Evolutionary conservation across 92 coral and sea anemone species (phyloP).

Genomic region (Parazoanthus darwini): DNA sequence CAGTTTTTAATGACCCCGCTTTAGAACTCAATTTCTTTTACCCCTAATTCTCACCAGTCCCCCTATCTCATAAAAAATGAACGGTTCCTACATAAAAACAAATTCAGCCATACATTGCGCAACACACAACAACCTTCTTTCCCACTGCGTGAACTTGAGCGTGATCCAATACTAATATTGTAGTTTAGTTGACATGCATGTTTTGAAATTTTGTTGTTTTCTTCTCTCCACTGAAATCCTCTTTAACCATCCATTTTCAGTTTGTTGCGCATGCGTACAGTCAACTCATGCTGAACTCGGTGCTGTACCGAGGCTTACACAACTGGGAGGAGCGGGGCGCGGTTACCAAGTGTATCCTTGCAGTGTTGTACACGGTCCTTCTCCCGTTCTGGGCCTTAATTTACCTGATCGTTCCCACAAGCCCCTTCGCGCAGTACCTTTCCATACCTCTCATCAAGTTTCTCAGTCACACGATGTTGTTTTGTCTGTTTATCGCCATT

Average conservation of each 20-base stretch:
- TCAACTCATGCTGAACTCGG: conserved; percentile 81
- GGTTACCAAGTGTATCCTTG: conserved; percentile 40
- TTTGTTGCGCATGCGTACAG: conserved; percentile 92
- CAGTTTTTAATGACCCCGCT: too few species aligned
- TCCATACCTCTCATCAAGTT: conserved; percentile 78
- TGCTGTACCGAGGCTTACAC: conserved; percentile 57
- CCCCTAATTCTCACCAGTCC: too few species aligned
- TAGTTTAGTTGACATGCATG: too few species aligned
- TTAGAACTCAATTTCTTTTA: too few species aligned
- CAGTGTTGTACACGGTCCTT: conserved; percentile 56
- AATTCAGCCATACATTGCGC: too few species aligned
- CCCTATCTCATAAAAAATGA: too few species aligned
- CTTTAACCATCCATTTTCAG: conserved; percentile 42
- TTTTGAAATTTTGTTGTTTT: too few species aligned
- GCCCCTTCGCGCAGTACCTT: conserved; percentile 53
- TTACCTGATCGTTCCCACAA: conserved; percentile 58
- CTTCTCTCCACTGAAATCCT: neutral
- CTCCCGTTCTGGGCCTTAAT: conserved; percentile 67
- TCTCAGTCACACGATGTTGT: conserved; percentile 65
- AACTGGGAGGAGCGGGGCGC: conserved; percentile 59
- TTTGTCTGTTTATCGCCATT: conserved; percentile 65
- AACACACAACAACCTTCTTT: too few species aligned
- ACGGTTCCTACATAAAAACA: too few species aligned
- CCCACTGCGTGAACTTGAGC: too few species aligned
- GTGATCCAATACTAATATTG: too few species aligned